Percentiles rank a stretch among this genome's conserved stretches.
These are phyloP conservation scores for Solen grandis DNA, from an alignment of 1,140 invertebrate species.

Conservation along the genomic window DNA sequence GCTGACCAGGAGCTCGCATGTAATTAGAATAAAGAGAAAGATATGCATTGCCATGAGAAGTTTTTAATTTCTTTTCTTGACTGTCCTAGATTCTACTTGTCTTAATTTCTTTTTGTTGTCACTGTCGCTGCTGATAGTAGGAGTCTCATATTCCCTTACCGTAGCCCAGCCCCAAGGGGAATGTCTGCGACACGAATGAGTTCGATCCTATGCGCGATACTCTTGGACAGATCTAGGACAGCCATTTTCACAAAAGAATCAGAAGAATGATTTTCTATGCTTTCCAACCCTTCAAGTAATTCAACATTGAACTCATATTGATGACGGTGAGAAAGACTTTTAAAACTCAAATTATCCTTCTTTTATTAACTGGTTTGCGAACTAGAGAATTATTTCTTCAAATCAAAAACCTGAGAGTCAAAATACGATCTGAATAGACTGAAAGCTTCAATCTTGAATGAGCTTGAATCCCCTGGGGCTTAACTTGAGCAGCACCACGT, in stretches of 20 bases:
- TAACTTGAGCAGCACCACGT: no score
- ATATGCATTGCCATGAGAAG: no score
- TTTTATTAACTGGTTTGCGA: neutral
- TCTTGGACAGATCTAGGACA: neutral
- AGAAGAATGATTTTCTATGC: neutral
- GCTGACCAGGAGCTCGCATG: neutral
- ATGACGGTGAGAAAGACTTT: neutral
- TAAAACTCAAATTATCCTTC: neutral
- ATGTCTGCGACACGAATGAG: no score
- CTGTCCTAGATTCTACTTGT: no score
- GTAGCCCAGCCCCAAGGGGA: no score
- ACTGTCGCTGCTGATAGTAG: no score
- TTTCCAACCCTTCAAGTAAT: neutral
- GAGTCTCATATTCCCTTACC: no score
- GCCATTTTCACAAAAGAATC: neutral
- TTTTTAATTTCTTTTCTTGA: no score
- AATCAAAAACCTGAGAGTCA: neutral
- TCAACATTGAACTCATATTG: neutral
- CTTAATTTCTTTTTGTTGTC: no score
- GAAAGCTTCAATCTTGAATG: neutral
- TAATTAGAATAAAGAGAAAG: no score
- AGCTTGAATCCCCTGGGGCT: neutral
- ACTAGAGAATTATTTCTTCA: neutral
- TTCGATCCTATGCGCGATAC: neutral
- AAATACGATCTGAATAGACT: neutral